A percentile compares a stretch with the other conserved stretches of the same genome.
Evolutionary conservation across 2,797 vertebrate species (phyloP).

Genomic region (Pseudocheirus occidentalis): DNA sequence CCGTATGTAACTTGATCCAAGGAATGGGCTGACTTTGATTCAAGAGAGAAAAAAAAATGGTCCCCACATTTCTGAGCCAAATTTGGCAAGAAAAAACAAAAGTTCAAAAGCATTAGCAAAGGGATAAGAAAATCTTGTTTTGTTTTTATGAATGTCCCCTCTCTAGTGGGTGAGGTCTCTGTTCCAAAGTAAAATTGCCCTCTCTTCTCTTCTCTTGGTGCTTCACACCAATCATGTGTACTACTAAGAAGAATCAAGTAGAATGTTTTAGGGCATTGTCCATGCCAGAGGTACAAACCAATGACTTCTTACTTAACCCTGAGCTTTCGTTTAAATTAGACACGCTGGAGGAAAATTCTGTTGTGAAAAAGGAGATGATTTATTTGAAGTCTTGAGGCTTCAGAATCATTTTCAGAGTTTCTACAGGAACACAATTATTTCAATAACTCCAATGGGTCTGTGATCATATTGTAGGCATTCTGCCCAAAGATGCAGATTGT

Average conservation of each 20-base stretch:
- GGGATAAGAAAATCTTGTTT: conserved; percentile 24
- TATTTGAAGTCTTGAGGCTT: conserved; percentile 15
- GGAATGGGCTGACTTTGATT: conserved; percentile 64
- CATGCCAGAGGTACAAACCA: conserved; percentile 19
- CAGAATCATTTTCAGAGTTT: conserved; percentile 28
- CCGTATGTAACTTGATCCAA: conserved; percentile 66
- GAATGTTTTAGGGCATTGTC: conserved; percentile 10
- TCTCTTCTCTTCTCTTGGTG: background rate
- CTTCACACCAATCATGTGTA: background rate
- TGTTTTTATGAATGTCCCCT: background rate
- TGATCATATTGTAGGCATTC: background rate
- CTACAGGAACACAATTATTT: background rate
- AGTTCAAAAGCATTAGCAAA: conserved; percentile 44
- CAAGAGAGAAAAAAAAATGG: conserved; percentile 56
- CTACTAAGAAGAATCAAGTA: background rate
- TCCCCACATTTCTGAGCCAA: conserved; percentile 48
- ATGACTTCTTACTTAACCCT: conserved; percentile 30
- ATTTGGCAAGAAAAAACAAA: conserved; percentile 7
- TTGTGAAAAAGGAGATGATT: background rate
- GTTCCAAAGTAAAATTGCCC: background rate
- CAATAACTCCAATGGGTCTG: background rate
- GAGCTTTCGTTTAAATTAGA: conserved; percentile 13
- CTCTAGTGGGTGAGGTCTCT: background rate
- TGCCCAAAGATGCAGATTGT: background rate
- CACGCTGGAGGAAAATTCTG: conserved; percentile 46